A percentile compares a stretch with the other conserved stretches of the same genome.
These are phyloP conservation scores for Hypotaenidia okinawae DNA, from an alignment of 2,797 vertebrate genomes.

Conservation along the genomic window DNA sequence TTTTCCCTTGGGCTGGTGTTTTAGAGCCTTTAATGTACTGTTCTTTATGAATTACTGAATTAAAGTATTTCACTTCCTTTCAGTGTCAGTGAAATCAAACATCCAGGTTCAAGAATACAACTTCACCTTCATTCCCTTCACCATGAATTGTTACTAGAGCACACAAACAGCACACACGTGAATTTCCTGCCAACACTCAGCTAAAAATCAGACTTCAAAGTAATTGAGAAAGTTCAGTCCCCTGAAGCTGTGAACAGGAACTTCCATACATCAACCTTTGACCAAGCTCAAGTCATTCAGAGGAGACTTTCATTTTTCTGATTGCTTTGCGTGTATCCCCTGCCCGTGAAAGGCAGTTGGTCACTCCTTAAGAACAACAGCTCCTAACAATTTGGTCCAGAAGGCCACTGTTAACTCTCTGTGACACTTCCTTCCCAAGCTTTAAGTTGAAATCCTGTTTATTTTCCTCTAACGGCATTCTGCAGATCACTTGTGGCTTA, in stretches of 20 bases:
- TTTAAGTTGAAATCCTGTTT: background rate
- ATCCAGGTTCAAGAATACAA: background rate
- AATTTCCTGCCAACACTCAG: background rate
- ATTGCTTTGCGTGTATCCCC: background rate
- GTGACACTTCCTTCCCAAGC: background rate
- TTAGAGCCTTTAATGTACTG: background rate
- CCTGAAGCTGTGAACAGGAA: background rate
- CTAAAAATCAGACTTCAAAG: background rate
- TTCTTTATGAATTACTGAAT: background rate
- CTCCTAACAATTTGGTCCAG: background rate
- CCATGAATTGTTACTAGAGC: background rate
- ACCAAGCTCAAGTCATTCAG: background rate
- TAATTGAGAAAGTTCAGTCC: background rate
- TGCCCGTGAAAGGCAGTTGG: background rate
- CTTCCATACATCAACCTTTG: background rate
- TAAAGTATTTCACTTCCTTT: slow-evolving; percentile 1
- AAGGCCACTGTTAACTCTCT: background rate
- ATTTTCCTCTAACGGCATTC: background rate
- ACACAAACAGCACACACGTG: background rate
- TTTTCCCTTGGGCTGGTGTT: background rate
- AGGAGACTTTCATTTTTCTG: background rate
- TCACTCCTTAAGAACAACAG: background rate
- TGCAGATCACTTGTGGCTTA: background rate
- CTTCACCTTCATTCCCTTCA: background rate
- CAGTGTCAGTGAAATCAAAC: background rate